Base-by-base conservation (phyloP, 2,888 invertebrate species). In the Ctena decussata region DNA sequence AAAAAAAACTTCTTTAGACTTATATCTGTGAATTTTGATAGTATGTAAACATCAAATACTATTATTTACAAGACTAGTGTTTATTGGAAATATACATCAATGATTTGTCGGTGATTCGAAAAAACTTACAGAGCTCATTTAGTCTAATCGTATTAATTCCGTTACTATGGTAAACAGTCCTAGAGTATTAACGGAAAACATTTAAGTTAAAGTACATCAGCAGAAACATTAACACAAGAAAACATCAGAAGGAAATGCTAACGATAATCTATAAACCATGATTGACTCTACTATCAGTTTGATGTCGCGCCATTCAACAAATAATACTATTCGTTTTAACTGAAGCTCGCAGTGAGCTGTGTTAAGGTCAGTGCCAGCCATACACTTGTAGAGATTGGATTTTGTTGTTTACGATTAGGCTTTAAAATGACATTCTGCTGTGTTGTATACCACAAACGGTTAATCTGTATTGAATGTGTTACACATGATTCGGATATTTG, bases 401-500 rank as follows among this genome's bases (percentile, higher is more conserved):
- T 49, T 49, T 49, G 18, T 18, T 49, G 49, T 49, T 49, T 49
- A 49, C 49, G 5, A 21, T 11, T 15, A 49, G 21, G 49, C 49
- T 49, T 49, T 27, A 57, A 24, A 57, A 57, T 57, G 57, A 27
- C 57, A 57, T 27, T 57, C 2, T 8, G 24, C 57, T 5, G 57
- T 24, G 27, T 21, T 49, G 41, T 15, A 21, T 3, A n/a, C 8
- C 21, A 21, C 3, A 46, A 15, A 8, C 46, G 41, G 12, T 3
- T 46, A 46, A 21, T 15, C 21, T 12, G 21, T 21, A 46, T 46
- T 12, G 46, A 46, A 21, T 46, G 18, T 15, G 46, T 21, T 46
- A 46, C 21, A 46, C 57, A 57, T 57, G 57, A 57, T 57, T 57
- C 57, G 57, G 57, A 57, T 57, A 57, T n/a, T 57, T 57, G 27